These are phyloP conservation scores for Apogon talboti DNA, from an alignment of 2,797 vertebrate species.

Conservation along the genomic window DNA sequence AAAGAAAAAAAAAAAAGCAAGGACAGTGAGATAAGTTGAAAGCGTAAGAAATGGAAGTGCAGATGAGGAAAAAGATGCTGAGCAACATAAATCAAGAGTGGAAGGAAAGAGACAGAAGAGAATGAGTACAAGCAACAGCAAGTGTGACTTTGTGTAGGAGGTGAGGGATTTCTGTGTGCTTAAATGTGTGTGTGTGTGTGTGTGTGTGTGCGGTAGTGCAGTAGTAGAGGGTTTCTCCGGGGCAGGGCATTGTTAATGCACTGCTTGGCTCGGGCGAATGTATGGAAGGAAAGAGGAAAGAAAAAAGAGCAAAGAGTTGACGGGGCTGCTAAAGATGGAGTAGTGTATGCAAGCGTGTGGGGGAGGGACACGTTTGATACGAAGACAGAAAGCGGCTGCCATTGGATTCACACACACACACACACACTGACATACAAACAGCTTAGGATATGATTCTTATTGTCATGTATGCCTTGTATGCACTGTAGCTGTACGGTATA, in stretches of 20 bases:
- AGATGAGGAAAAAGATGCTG: slow-evolving; percentile 13
- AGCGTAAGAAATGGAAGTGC: not conserved
- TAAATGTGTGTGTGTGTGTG: slow-evolving; percentile 12
- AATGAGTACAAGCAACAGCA: slow-evolving; percentile 11
- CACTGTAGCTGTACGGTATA: not conserved
- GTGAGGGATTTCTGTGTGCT: slow-evolving; percentile 21
- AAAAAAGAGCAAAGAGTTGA: slow-evolving; percentile 17
- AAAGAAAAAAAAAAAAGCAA: not conserved
- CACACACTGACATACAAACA: slow-evolving; percentile 9
- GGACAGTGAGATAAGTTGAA: not conserved
- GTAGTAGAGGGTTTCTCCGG: slow-evolving; percentile 50
- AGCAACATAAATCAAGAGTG: slow-evolving; percentile 11
- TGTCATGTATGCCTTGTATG: slow-evolving; percentile 8
- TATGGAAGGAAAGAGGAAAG: slow-evolving; percentile 41
- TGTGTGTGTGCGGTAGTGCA: not conserved
- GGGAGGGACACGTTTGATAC: slow-evolving; percentile 28
- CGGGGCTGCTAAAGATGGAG: slow-evolving; percentile 41
- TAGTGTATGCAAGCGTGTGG: slow-evolving; percentile 23
- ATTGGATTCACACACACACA: slow-evolving; percentile 24
- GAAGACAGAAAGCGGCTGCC: slow-evolving; percentile 29
- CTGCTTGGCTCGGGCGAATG: slow-evolving; percentile 60
- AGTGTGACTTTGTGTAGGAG: slow-evolving; percentile 47
- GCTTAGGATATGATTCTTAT: slow-evolving; percentile 2
- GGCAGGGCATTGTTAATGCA: slow-evolving; percentile 63
- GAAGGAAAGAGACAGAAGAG: slow-evolving; percentile 9